Evolutionary conservation across 2,113 vertebrate genomes (phyloP), one percentile per base, ranked within the genome.

Genomic region (Myotis lucifugus): DNA sequence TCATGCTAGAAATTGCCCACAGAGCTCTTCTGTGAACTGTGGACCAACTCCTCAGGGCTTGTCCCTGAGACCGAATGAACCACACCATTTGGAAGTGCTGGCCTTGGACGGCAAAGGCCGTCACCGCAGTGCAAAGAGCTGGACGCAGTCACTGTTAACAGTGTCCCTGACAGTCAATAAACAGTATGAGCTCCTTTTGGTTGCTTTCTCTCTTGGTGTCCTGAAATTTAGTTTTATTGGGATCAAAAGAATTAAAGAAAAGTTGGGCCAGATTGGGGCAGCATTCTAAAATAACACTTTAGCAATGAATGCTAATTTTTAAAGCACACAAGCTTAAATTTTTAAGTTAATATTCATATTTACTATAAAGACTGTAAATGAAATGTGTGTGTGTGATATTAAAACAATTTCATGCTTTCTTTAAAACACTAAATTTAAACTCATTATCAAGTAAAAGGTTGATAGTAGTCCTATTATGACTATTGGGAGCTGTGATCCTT

Each of bases 231-330:
- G 21, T 79, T 79, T 90, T 18, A 42, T 37, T 52, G 42, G n/a
- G 67, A 64, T 86, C 17, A 76, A 42, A 95, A 95, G 37, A 73
- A 37, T 48, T 59, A 70, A 74, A 92, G 64, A 70, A 95, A 73
- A 29, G 23, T 85, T 72, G 40, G n/a, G 19, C 9, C 69, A 61
- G 10, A 34, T 23, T 48, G 18, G 59, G 85, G 8, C 23, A 15
- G 15, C 29, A 52, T 64, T 7, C 40, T 74, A 48, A 69, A 59
- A 48, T 48, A 78, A 32, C 12, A 88, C 13, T 14, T 67, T 21
- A n/a, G 70, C 59, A 54, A 46, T 66, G 61, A 82, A 50, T 21
- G 40, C 37, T 74, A 42, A 74, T 19, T 91, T 83, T 82, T 89
- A 92, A 78, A 81, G 74, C 34, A 77, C 13, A 7, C 4, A 19